Evolutionary conservation across 2,888 invertebrate species (phyloP), one percentile per base, ranked within the genome.

Genomic region (Thyatira batis): DNA sequence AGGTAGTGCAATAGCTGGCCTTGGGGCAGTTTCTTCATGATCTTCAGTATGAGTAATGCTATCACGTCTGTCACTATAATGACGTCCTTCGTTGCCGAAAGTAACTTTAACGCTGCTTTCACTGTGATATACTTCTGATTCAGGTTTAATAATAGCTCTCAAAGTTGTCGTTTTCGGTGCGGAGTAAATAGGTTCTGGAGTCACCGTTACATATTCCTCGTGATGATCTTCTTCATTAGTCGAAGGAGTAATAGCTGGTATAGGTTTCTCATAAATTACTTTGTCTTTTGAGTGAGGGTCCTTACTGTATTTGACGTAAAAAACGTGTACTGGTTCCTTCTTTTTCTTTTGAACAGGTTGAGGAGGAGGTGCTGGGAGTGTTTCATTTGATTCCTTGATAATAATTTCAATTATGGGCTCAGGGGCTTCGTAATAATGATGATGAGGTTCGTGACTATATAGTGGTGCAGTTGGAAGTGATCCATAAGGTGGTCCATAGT

Each of bases 371-470:
- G 95, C 93, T 1, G 97, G 95, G 1, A 97, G 78, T 0, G 96
- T 93, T 72, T 97, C 96, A 76, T 97, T 97, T 0, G 97, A 97
- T 82, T 97, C 97, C 75, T 97, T 97, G 51, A 97, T 97, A 58
- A 97, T 97, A 64, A 97, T 97, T 87, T 97, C 97, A 69, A 97
- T 97, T 20, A 97, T 97, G 4, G 97, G 97, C 76, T 97, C 97
- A 0, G 97, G 97, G 51, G 96, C 95, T 78, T 95, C 95, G 62
- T 95, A 93, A 70, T 94, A 95, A 50, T 93, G 82, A 1, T 85
- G 93, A 49, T 85, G 85, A 20, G 79, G 81, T 57, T 89, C 89
- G 54, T 91, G 89, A 45, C 90, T 88, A 55, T 93, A 92, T n/a
- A 92, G 66, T 6, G 90, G 92, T 39, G 92, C 92, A 33, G 89